A percentile compares a stretch with the other conserved stretches of the same genome.
Conservation (phyloP, 1,140 invertebrate genomes). For the Conus ventricosus region DNA sequence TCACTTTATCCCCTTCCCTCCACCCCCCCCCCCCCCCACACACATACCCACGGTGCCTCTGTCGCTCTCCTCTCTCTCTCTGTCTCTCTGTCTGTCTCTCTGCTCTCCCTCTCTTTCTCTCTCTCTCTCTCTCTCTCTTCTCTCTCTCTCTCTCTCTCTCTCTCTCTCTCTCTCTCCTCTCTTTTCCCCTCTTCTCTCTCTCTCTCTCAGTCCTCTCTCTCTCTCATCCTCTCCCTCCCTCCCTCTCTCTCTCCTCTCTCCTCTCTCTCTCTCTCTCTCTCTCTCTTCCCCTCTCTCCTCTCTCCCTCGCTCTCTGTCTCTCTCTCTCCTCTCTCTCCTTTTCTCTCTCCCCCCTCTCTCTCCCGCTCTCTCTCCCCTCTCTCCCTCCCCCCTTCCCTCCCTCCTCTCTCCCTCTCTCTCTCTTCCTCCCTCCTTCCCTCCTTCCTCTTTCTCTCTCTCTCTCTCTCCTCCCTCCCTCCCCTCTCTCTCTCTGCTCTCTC, state of each 20-base stretch:
- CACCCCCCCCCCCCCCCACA: background rate
- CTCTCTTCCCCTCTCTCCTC: background rate
- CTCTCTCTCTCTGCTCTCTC: background rate
- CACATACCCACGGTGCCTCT: background rate
- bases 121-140: background rate
- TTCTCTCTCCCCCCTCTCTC: background rate
- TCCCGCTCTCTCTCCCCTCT: background rate
- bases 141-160: background rate
- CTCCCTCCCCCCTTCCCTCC: background rate
- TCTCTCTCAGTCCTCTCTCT: no score
- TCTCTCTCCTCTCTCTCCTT: background rate
- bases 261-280: background rate
- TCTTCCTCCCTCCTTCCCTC: background rate
- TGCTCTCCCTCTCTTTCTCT: background rate
- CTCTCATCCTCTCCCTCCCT: background rate
- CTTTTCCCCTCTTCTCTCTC: background rate
- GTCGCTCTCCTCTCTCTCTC: background rate
- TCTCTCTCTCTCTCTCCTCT: background rate
- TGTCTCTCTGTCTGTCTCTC: background rate
- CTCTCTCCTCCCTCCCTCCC: background rate
- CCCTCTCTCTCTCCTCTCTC: background rate
- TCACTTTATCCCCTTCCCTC: background rate
- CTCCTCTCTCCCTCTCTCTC: background rate
- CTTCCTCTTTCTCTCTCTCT: background rate
- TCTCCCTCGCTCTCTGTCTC: background rate